phyloP scores from a whole-genome alignment of 2,797 vertebrate genomes.

The Lindbergichthys nudifrons region DNA sequence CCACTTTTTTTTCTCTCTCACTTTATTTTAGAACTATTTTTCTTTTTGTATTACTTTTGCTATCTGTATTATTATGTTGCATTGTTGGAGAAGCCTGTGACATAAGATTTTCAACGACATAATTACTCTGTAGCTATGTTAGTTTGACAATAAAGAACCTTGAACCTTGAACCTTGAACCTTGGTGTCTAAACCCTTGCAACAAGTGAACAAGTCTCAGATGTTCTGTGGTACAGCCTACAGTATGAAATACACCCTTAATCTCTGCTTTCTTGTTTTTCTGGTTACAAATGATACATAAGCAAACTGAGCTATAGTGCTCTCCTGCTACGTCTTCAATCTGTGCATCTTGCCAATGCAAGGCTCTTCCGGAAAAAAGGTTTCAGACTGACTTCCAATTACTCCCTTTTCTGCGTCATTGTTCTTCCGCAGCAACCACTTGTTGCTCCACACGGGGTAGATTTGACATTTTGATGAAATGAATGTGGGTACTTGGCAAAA shows the following conservation, averaged over 20 bases:
- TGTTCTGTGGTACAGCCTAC: not conserved
- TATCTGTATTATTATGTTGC: too few relatives aligned
- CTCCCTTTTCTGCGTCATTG: conserved; percentile 1
- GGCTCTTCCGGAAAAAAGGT: not conserved
- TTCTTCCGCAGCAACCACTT: not conserved
- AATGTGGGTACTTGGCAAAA: conserved; percentile 8
- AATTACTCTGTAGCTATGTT: too few relatives aligned
- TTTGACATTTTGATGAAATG: conserved; percentile 40
- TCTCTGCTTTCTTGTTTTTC: conserved; percentile 7
- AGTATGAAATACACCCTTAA: not conserved
- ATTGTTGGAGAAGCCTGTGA: too few relatives aligned
- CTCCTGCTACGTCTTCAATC: not conserved
- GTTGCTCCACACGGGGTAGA: not conserved
- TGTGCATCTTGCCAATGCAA: not conserved
- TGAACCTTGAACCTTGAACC: too few relatives aligned
- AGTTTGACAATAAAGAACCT: too few relatives aligned
- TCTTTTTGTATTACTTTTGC: too few relatives aligned
- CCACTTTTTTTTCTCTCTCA: too few relatives aligned
- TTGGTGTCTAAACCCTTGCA: not conserved
- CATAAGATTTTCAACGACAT: too few relatives aligned
- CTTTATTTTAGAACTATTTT: too few relatives aligned
- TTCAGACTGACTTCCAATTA: not conserved
- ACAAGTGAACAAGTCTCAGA: not conserved
- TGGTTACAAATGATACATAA: not conserved
- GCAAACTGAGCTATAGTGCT: not conserved